Conservation (phyloP, 37 sponge, comb jelly and placozoan genomes). For the Oscarella lobularis region DNA sequence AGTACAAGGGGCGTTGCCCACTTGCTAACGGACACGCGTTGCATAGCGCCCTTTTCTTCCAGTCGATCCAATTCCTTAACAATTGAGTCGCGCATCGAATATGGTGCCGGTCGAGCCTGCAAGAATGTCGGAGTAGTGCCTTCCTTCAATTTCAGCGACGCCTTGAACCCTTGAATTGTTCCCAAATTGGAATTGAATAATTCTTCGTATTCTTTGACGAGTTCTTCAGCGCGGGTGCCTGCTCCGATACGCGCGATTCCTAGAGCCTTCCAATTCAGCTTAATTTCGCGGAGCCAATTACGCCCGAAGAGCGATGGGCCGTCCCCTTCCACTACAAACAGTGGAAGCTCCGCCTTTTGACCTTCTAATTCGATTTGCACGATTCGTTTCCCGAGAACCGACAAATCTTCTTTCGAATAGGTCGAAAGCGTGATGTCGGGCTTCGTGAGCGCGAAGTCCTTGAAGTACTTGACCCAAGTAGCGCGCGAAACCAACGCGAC, state of each 20-base stretch:
- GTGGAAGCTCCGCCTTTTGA: slow-evolving; percentile 7
- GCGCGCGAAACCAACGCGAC: neutral
- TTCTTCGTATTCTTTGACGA: too few species aligned
- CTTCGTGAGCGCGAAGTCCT: neutral
- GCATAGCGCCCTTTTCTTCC: too few species aligned
- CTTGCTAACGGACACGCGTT: too few species aligned
- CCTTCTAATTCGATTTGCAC: slow-evolving; percentile 4
- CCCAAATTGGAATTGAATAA: too few species aligned
- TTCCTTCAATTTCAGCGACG: too few species aligned
- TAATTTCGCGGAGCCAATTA: slow-evolving; percentile 5
- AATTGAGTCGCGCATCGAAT: too few species aligned
- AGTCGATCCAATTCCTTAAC: too few species aligned
- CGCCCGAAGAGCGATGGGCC: slow-evolving; percentile 20
- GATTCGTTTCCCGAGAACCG: slow-evolving; percentile 11
- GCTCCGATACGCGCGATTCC: too few species aligned
- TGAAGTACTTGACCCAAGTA: neutral
- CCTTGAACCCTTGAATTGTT: too few species aligned
- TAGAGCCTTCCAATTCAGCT: slow-evolving; percentile 1
- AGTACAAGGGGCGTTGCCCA: too few species aligned
- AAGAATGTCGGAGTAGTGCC: too few species aligned
- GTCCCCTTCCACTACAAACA: slow-evolving; percentile 24
- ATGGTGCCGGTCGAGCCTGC: too few species aligned
- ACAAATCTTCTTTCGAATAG: slow-evolving; percentile 17
- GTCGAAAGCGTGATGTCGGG: slow-evolving; percentile 13
- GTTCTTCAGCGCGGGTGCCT: neutral